Percentiles rank a stretch among this genome's conserved stretches.
Conservation (phyloP, 2,888 invertebrate species). For the Phyllotreta cruciferae region DNA sequence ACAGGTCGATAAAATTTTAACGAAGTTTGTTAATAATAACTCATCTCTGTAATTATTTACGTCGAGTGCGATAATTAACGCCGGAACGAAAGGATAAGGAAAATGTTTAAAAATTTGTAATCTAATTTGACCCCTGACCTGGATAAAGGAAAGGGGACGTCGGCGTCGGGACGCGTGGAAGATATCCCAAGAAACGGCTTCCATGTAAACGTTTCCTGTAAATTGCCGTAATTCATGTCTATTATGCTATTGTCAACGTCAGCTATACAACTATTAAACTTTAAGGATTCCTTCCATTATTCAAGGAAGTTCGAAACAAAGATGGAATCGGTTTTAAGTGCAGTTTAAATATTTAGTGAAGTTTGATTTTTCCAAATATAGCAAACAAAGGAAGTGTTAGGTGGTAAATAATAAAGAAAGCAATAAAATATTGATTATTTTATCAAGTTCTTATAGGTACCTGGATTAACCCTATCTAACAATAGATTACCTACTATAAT, state of each 20-base stretch:
- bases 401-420: too few species aligned
- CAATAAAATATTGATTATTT: too few species aligned
- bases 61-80: conserved; percentile 9
- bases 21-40: neutral
- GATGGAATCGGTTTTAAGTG: neutral
- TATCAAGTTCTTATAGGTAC: too few species aligned
- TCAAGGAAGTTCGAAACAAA: neutral
- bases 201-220: conserved; percentile 19
- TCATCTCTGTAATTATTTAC: conserved; percentile 10
- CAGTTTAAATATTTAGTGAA: conserved; percentile 8
- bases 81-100: neutral
- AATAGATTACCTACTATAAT: too few species aligned
- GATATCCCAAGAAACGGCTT: conserved; percentile 15
- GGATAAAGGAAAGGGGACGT: conserved; percentile 18
- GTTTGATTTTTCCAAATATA: conserved; percentile 8
- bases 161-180: conserved; percentile 7
- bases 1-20: neutral
- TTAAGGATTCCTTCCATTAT: conserved; percentile 13
- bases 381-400: neutral
- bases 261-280: conserved; percentile 12
- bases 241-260: conserved; percentile 19
- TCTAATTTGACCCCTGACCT: conserved; percentile 25
- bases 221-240: conserved; percentile 16
- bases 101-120: conserved; percentile 15
- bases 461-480: too few species aligned